Evolutionary conservation across 1,140 invertebrate species (phyloP), one percentile per base, ranked within the genome.

Genomic region (Leptinotarsa lineolata): DNA sequence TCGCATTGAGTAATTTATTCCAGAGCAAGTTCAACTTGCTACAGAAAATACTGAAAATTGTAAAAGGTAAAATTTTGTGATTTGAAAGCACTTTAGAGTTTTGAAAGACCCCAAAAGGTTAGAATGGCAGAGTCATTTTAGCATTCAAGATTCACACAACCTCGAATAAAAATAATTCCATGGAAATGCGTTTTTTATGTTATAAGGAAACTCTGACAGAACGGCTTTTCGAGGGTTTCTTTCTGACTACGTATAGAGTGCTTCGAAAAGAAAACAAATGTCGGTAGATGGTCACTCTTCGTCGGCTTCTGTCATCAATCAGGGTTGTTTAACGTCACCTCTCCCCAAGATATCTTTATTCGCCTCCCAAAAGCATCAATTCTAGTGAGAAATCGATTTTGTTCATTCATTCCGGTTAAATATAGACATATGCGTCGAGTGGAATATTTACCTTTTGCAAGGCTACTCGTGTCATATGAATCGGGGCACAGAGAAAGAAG

Each of bases 211-310:
- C 39, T 66, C 8, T 15, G 18, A n/a, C 39, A 39, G 18, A 44
- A 30, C 15, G 64, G 64, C n/a, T 39, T 16, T 13, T 11, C n/a
- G 64, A 39, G 64, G 22, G 30, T 66, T 66, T 66, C 64, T 44
- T 54, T 54, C 48, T 54, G 16, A 15, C 16, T 16, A 66, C 64
- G 39, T 66, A 66, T 66, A 66, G 30, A 66, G 64, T 66, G 64
- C 64, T 54, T 30, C 8, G 22, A 39, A 66, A 66, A 66, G 64
- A 66, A 66, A 66, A 66, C 64, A 66, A 66, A 66, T 66, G 64
- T 44, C 64, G 64, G 30, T 66, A 22, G 24, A 22, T 66, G 64
- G 64, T 66, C 64, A 66, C 64, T 66, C 64, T 66, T 44, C 22
- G 18, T 39, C 64, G 64, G 39, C 64, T 30, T 18, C 39, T 13